Conservation (phyloP, 2,888 invertebrate genomes). For the Hedychridium roseum region DNA sequence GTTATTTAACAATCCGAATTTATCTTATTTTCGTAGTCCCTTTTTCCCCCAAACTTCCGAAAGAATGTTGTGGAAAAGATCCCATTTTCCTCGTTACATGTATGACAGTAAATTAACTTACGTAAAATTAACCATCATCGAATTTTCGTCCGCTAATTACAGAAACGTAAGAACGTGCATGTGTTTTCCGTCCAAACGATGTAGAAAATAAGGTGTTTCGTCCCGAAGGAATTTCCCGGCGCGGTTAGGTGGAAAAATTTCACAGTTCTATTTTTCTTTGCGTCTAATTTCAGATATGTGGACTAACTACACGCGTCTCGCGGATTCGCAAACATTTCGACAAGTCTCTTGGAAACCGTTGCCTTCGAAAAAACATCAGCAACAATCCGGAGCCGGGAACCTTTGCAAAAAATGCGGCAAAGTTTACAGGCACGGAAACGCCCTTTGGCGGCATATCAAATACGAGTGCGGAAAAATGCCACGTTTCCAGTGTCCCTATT, state of each 20-base stretch:
- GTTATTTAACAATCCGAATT: too few species aligned
- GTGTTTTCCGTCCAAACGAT: background rate
- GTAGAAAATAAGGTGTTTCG: too few species aligned
- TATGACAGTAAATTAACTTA: too few species aligned
- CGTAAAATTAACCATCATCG: too few species aligned
- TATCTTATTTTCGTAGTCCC: too few species aligned
- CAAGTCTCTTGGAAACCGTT: constrained; percentile 11
- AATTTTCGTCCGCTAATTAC: too few species aligned
- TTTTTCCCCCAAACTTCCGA: too few species aligned
- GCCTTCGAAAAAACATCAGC: constrained; percentile 52
- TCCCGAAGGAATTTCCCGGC: too few species aligned
- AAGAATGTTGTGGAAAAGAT: too few species aligned
- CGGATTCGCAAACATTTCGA: background rate
- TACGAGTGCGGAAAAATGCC: constrained; percentile 59
- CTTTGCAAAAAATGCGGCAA: constrained; percentile 47
- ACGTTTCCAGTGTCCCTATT: constrained; percentile 53
- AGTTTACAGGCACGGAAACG: constrained; percentile 45
- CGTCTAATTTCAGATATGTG: constrained; percentile 34
- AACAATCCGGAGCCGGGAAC: constrained; percentile 5
- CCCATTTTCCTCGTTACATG: too few species aligned
- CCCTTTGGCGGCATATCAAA: constrained; percentile 51
- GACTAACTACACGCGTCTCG: constrained; percentile 4
- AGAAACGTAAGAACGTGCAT: background rate
- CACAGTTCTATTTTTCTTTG: constrained; percentile 26
- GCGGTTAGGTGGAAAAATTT: too few species aligned